These are phyloP conservation scores for Drosophila sp. DNA, from an alignment of 1,140 invertebrate species.

Conservation along the genomic window DNA sequence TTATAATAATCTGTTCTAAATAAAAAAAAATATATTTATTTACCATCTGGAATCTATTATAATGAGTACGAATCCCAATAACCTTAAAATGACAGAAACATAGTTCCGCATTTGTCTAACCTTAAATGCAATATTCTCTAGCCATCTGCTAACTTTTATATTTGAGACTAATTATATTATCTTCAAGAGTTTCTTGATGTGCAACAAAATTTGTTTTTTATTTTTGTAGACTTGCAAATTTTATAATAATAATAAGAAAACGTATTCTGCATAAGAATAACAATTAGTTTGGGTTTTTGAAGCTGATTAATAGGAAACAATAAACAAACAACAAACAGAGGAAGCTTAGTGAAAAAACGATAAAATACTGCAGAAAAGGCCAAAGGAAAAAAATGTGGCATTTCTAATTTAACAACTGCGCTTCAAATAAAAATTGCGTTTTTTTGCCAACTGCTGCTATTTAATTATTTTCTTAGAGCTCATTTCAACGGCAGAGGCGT, in stretches of 20 bases:
- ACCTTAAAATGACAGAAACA: slow-evolving; percentile 1
- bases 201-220: too few species aligned
- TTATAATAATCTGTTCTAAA: too few species aligned
- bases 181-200: not conserved
- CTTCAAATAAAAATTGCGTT: slow-evolving; percentile 73
- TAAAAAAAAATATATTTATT: too few species aligned
- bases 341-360: slow-evolving; percentile 27
- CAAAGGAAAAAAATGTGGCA: slow-evolving; percentile 61
- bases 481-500: slow-evolving; percentile 45
- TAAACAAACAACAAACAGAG: not conserved
- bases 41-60: too few species aligned
- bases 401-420: slow-evolving; percentile 78
- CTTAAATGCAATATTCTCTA: not conserved
- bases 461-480: slow-evolving; percentile 79
- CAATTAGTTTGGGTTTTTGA: slow-evolving; percentile 22
- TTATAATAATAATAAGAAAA: slow-evolving; percentile 5
- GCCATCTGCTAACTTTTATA: not conserved
- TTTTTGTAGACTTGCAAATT: not conserved
- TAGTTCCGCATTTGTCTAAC: not conserved
- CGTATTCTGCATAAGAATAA: slow-evolving; percentile 1
- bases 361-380: slow-evolving; percentile 49
- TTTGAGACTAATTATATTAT: not conserved
- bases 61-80: not conserved
- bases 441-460: slow-evolving; percentile 55
- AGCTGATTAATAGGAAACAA: slow-evolving; percentile 40